Evolutionary conservation across 1,140 invertebrate species (phyloP).

Genomic region (Cherax quadricarinatus): DNA sequence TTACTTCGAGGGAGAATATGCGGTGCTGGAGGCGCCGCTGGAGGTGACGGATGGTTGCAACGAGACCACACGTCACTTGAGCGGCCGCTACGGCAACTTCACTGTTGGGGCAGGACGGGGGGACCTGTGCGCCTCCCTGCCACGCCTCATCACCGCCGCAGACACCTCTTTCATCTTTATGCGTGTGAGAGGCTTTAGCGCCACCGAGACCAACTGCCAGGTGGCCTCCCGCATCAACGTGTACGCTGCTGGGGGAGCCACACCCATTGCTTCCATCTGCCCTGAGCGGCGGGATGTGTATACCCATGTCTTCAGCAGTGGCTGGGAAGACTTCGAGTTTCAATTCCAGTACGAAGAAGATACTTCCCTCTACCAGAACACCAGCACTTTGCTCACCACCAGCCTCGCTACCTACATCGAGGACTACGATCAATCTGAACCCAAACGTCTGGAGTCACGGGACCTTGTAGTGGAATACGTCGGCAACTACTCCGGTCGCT

Average conservation of each 20-base stretch:
- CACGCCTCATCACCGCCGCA: constrained; percentile 61
- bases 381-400: not conserved
- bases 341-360: constrained; percentile 35
- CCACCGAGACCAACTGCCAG: constrained; percentile 60
- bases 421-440: not conserved
- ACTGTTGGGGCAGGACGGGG: constrained; percentile 70
- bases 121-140: constrained; percentile 64
- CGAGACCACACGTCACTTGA: constrained; percentile 50
- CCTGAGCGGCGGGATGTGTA: constrained; percentile 68
- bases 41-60: constrained; percentile 44
- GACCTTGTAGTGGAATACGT: constrained; percentile 68
- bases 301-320: constrained; percentile 69
- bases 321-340: constrained; percentile 65
- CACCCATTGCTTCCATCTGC: constrained; percentile 69
- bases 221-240: constrained; percentile 71
- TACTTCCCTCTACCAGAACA: not conserved
- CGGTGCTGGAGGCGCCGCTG: constrained; percentile 48
- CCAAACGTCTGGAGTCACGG: constrained; percentile 46
- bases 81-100: constrained; percentile 66
- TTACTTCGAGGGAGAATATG: constrained; percentile 72
- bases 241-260: constrained; percentile 54
- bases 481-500: constrained; percentile 69
- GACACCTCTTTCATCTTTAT: constrained; percentile 70
- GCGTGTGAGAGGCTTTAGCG: constrained; percentile 67
- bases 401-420: not conserved